Conservation (phyloP, 2,888 invertebrate genomes). For the Ommatoiulus sabulosus region DNA sequence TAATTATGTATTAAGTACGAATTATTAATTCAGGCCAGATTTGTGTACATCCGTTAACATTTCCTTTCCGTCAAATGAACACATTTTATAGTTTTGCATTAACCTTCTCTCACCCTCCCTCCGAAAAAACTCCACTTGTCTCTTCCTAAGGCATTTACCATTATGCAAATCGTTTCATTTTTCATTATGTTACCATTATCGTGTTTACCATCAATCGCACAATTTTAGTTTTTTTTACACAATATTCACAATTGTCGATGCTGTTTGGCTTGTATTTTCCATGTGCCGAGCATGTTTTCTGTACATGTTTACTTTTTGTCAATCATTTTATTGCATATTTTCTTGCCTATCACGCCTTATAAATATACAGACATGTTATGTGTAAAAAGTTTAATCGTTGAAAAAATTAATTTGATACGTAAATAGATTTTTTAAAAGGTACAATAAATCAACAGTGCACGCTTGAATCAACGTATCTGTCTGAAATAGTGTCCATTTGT, state of each 20-base stretch:
- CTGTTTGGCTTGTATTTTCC: neutral
- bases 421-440: neutral
- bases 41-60: neutral
- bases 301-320: constrained; percentile 1
- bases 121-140: neutral
- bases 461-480: neutral
- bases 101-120: neutral
- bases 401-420: constrained; percentile 19
- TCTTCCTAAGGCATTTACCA: constrained; percentile 19
- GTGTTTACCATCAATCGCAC: constrained; percentile 2
- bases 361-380: constrained; percentile 1
- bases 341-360: neutral
- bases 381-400: constrained; percentile 24
- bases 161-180: neutral
- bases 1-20: neutral
- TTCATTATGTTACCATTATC: constrained; percentile 1
- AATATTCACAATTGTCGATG: neutral
- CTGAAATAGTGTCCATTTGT: neutral
- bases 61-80: neutral
- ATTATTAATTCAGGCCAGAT: neutral
- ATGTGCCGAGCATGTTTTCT: constrained; percentile 15
- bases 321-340: neutral
- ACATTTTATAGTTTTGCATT: constrained; percentile 22
- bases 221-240: constrained; percentile 7
- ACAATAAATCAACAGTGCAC: constrained; percentile 5